A percentile compares a stretch with the other conserved stretches of the same genome.
These are phyloP conservation scores for Platycnemis pennipes DNA, from an alignment of 2,888 invertebrate species.

Conservation along the genomic window DNA sequence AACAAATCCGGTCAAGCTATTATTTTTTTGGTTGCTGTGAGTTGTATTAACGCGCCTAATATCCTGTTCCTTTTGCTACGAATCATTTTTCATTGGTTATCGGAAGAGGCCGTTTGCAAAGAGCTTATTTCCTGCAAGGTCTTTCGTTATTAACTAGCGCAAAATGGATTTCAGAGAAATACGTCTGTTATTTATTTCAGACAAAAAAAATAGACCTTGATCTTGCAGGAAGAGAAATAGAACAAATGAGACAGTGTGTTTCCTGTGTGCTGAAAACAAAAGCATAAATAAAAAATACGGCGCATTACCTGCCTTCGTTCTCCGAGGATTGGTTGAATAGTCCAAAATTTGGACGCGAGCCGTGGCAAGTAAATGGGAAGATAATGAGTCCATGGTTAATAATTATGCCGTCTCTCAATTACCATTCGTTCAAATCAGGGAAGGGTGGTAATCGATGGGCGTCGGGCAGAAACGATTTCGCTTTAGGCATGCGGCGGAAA, in stretches of 20 bases:
- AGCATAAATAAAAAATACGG: background rate
- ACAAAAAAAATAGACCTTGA: background rate
- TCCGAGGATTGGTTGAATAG: background rate
- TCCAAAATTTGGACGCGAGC: background rate
- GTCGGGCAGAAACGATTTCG: slow-evolving; percentile 20
- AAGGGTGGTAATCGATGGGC: background rate
- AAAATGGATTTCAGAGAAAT: too few species aligned
- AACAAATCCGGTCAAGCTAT: too few species aligned
- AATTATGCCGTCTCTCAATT: background rate
- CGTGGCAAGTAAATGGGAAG: background rate
- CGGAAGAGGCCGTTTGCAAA: too few species aligned
- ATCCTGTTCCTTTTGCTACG: too few species aligned
- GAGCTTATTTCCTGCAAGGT: too few species aligned
- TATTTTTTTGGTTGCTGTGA: too few species aligned
- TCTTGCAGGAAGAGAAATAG: background rate
- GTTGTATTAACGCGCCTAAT: too few species aligned
- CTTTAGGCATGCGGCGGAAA: background rate
- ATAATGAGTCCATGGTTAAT: background rate
- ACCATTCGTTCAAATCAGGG: background rate
- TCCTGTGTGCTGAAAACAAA: background rate
- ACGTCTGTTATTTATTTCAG: background rate
- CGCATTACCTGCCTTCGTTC: background rate
- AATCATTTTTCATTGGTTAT: too few species aligned
- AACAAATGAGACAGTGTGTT: background rate
- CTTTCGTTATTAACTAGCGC: too few species aligned